Evolutionary conservation across 2,113 vertebrate species (phyloP).

Genomic region (Stegastes partitus): DNA sequence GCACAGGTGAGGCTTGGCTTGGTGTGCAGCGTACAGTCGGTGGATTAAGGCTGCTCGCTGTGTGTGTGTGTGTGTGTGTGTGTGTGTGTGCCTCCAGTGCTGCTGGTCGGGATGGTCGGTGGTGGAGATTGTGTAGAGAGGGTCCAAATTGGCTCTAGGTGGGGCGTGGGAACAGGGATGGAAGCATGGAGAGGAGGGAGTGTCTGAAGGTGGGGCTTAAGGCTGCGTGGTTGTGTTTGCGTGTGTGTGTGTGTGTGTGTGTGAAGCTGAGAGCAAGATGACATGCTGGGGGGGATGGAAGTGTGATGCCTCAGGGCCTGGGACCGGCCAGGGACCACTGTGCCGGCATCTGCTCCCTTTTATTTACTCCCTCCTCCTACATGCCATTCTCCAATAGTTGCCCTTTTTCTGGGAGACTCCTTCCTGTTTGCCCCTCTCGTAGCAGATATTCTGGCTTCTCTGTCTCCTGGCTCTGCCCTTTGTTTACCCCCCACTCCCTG

Average conservation of each 20-base stretch:
- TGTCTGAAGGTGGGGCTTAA: conserved; percentile 59
- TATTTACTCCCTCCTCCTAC: conserved; percentile 14
- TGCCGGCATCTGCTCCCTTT: conserved; percentile 77
- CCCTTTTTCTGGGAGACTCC: not conserved
- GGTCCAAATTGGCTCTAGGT: conserved; percentile 39
- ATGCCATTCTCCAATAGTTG: conserved; percentile 15
- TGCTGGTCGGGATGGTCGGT: not conserved
- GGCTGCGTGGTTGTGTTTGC: conserved; percentile 49
- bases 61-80: too few species aligned
- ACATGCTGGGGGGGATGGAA: conserved; percentile 70
- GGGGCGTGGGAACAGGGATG: conserved; percentile 49
- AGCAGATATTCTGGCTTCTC: conserved; percentile 9
- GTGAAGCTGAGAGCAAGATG: conserved; percentile 53
- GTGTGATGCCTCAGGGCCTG: conserved; percentile 68
- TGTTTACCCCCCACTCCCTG: conserved; percentile 1
- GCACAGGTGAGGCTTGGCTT: conserved; percentile 63
- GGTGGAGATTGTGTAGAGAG: not conserved
- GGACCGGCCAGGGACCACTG: conserved; percentile 76
- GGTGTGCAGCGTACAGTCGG: conserved; percentile 3
- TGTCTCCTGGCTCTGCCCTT: not conserved
- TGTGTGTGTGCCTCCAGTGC: not conserved
- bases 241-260: conserved; percentile 42
- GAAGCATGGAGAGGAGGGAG: conserved; percentile 37
- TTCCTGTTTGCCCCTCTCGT: not conserved
- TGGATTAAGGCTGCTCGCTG: conserved; percentile 27